These are phyloP conservation scores for Aythya baeri DNA, from an alignment of 2,113 vertebrate genomes.

Conservation along the genomic window DNA sequence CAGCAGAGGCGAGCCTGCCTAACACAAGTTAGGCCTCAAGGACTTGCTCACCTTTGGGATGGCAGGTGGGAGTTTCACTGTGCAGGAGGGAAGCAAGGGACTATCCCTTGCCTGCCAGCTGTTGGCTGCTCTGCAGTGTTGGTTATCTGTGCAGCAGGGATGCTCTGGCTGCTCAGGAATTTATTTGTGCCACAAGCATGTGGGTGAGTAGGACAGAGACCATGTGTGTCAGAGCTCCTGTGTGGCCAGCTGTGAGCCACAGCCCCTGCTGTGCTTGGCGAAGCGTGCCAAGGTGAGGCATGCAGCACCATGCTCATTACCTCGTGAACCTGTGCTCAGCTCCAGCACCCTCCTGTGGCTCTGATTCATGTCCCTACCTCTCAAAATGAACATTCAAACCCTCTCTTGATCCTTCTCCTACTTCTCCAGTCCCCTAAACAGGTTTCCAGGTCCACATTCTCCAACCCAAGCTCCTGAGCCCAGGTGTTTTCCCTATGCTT, in stretches of 20 bases:
- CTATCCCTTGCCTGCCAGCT: background rate
- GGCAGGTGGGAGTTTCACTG: background rate
- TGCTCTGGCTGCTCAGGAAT: background rate
- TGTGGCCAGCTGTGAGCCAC: background rate
- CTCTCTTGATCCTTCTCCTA: background rate
- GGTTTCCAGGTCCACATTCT: background rate
- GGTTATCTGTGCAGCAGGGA: background rate
- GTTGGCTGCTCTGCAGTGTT: background rate
- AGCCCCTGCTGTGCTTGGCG: background rate
- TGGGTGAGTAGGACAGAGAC: background rate
- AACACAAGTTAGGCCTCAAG: background rate
- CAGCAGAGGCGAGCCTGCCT: background rate
- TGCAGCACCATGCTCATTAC: rapidly evolving
- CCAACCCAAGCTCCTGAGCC: background rate
- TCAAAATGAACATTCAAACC: background rate
- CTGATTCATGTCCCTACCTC: background rate
- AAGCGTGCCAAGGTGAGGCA: background rate
- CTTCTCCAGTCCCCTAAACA: background rate
- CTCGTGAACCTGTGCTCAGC: background rate
- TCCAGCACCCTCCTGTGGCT: background rate
- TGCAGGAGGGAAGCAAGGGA: background rate
- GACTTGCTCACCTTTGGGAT: background rate
- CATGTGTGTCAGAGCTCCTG: background rate
- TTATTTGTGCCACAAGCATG: background rate
- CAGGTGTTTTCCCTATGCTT: background rate